Base-by-base conservation (phyloP, 2,113 vertebrate species). In the Myrmecobius fasciatus region DNA sequence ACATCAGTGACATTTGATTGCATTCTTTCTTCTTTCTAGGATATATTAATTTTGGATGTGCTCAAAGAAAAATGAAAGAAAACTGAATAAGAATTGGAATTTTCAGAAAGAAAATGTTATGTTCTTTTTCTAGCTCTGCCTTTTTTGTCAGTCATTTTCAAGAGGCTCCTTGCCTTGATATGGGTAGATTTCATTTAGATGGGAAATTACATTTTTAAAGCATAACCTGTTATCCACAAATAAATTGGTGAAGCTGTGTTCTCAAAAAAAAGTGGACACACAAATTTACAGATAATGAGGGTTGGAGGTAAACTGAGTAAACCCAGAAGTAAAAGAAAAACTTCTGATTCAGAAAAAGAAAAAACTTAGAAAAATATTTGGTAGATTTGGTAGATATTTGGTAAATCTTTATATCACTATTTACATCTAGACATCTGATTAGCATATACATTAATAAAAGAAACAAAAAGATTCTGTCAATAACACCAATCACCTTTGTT, bases 341-440 rank as follows among this genome's bases (percentile, higher is more conserved):
- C 43, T n/a, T 89, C 25, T 91, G 47, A 9, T n/a, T 25, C 36
- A 91, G 56, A 75, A n/a, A 22, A 3, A 67, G 31, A 60, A 67
- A 95, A 93, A 89, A 52, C n/a, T 36, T 1, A 14, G 22, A 52
- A 8, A 48, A 53, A 91, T 48, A 25, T 91, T 92, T 52, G 9
- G 46, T 25, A 31, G 36, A 26, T n/a, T 24, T 89, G 95, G 43
- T 48, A n/a, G n/a, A n/a, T 92, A 53, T 43, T 88, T 46, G 91
- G 52, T 95, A 51, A 94, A 92, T 47, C 89, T 52, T 53, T 92
- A 53, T 53, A 51, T 52, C 17, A 11, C 22, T 94, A 36, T 92
- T 90, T 83, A 51, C 89, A 88, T 11, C 25, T 47, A 89, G 46
- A 90, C 54, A 52, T 24, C 48, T 60, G 52, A 26, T 54, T 89